Evolutionary conservation across 2,113 vertebrate species (phyloP).

Genomic region (Engystomops pustulosus): DNA sequence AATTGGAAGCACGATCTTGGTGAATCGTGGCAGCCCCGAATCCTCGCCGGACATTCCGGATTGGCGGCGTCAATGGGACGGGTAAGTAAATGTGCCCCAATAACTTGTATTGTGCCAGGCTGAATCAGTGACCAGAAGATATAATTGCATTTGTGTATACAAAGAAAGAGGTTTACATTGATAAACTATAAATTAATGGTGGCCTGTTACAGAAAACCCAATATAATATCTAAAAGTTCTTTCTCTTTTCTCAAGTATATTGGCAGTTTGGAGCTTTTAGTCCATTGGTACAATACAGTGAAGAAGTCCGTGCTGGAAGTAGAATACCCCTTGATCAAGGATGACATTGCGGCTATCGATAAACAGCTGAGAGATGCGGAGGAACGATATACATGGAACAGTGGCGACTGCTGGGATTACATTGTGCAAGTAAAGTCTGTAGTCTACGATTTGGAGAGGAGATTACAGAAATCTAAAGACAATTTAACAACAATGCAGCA

Average conservation of each 20-base stretch:
- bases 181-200: too few relatives aligned
- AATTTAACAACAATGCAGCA: conserved; percentile 72
- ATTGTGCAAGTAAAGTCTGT: conserved; percentile 68
- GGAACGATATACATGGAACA: conserved; percentile 72
- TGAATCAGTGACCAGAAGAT: too few relatives aligned
- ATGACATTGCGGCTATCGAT: conserved; percentile 72
- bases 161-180: too few relatives aligned
- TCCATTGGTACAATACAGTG: conserved; percentile 78
- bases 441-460: conserved; percentile 68
- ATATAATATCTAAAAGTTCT: not conserved
- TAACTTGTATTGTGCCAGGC: too few relatives aligned
- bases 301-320: conserved; percentile 77
- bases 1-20: too few relatives aligned
- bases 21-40: too few relatives aligned
- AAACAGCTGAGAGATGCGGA: conserved; percentile 70
- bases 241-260: conserved; percentile 67
- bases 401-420: conserved; percentile 72
- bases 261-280: conserved; percentile 75
- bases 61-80: too few relatives aligned
- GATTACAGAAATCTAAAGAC: conserved; percentile 74
- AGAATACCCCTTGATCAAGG: conserved; percentile 75
- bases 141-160: too few relatives aligned
- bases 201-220: too few relatives aligned
- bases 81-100: too few relatives aligned
- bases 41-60: too few relatives aligned